A percentile compares a stretch with the other conserved stretches of the same genome.
Conservation (phyloP, 2,888 invertebrate species). For the Ormyrus rosae region DNA sequence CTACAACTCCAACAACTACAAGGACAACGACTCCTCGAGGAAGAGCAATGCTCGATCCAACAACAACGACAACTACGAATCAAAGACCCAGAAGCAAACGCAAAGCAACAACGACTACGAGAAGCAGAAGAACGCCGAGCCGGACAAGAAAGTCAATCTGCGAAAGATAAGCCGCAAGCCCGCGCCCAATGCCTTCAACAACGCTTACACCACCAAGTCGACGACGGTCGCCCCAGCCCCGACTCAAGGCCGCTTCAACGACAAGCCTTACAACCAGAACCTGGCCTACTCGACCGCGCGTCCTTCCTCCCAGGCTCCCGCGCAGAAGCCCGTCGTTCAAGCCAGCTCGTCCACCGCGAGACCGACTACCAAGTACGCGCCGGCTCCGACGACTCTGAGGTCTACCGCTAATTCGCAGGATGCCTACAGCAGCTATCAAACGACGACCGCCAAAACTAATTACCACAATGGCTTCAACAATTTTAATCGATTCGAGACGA, state of each 20-base stretch:
- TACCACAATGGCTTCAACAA: slow-evolving; percentile 22
- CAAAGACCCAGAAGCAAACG: slow-evolving; percentile 71
- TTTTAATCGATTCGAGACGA: slow-evolving; percentile 46
- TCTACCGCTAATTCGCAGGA: slow-evolving; percentile 49
- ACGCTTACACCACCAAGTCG: slow-evolving; percentile 62
- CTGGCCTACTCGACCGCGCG: slow-evolving; percentile 6
- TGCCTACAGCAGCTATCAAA: slow-evolving; percentile 54
- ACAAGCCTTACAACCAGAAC: slow-evolving; percentile 56
- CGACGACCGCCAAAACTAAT: slow-evolving; percentile 61
- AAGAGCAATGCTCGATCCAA: slow-evolving; percentile 67
- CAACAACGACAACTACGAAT: slow-evolving; percentile 70
- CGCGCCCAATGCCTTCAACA: slow-evolving; percentile 60
- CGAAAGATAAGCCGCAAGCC: slow-evolving; percentile 69
- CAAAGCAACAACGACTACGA: slow-evolving; percentile 67
- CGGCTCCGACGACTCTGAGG: neutral
- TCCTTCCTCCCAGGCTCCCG: neutral
- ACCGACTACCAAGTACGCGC: neutral
- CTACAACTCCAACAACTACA: slow-evolving; percentile 69
- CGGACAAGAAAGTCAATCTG: slow-evolving; percentile 64
- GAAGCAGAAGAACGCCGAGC: slow-evolving; percentile 74
- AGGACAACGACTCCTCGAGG: slow-evolving; percentile 68
- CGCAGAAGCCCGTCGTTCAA: neutral
- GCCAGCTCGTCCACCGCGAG: neutral
- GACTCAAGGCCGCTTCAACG: slow-evolving; percentile 55
- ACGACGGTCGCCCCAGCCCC: slow-evolving; percentile 56